Percentiles rank a stretch among this genome's conserved stretches.
These are phyloP conservation scores for Smithornis capensis DNA, from an alignment of 2,113 vertebrate species.

Conservation along the genomic window DNA sequence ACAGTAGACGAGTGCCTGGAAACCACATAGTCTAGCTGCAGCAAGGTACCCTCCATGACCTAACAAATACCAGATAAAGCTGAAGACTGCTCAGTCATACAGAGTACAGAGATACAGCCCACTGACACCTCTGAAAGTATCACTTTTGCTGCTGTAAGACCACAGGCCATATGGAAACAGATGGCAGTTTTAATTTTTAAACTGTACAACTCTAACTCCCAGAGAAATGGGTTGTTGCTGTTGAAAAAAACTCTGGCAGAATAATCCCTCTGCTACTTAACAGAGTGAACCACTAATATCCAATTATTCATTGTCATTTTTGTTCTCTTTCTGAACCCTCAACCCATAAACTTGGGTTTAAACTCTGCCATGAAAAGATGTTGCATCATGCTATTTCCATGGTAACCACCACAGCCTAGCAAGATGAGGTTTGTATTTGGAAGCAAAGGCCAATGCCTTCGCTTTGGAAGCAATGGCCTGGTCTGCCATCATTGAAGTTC, in stretches of 20 bases:
- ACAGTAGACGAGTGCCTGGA: not conserved
- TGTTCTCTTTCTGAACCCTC: not conserved
- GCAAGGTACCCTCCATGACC: accelerated
- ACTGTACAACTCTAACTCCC: not conserved
- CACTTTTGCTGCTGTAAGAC: not conserved
- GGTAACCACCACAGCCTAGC: not conserved
- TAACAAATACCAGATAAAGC: not conserved
- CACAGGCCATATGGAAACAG: not conserved
- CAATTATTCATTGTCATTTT: not conserved
- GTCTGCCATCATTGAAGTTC: not conserved
- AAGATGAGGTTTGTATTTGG: not conserved
- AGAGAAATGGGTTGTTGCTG: not conserved
- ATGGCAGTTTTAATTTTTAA: not conserved
- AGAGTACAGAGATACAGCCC: not conserved
- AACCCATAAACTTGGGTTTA: not conserved
- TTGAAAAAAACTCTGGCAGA: not conserved
- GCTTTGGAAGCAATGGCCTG: not conserved
- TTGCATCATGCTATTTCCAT: not conserved
- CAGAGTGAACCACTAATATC: not conserved
- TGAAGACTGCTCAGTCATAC: not conserved
- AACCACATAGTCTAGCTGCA: not conserved
- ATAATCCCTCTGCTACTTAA: not conserved
- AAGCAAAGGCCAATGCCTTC: not conserved
- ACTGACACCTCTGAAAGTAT: not conserved
- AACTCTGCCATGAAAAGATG: not conserved